These are phyloP conservation scores for Cataglyphis cursor DNA, from an alignment of 2,888 invertebrate genomes.

Conservation along the genomic window DNA sequence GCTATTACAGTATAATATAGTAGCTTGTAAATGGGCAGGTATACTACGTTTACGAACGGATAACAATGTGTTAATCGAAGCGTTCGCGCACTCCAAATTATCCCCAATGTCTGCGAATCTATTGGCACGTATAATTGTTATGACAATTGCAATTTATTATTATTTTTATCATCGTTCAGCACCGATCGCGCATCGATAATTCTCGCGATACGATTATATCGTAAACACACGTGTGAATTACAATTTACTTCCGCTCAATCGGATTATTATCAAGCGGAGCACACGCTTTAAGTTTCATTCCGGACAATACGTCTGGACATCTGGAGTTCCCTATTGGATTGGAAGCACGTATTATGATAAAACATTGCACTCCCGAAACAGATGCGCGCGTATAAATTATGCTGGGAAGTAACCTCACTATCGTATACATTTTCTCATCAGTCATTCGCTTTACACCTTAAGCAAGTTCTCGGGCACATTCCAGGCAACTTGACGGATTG, in stretches of 20 bases:
- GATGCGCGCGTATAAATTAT: constrained; percentile 66
- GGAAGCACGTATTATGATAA: constrained; percentile 65
- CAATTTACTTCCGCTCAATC: constrained; percentile 31
- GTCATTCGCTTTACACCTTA: constrained; percentile 65
- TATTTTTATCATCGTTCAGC: constrained; percentile 10
- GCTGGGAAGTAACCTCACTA: constrained; percentile 54
- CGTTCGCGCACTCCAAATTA: constrained; percentile 47
- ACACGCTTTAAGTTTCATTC: constrained; percentile 13
- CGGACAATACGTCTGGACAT: neutral
- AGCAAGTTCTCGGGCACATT: constrained; percentile 59
- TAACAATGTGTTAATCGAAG: constrained; percentile 51
- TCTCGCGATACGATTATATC: constrained; percentile 25
- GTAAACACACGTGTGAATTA: constrained; percentile 18
- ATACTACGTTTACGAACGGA: constrained; percentile 37
- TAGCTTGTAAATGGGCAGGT: constrained; percentile 28
- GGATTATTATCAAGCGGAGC: constrained; percentile 2
- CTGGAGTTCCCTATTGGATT: neutral
- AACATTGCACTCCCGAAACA: constrained; percentile 60
- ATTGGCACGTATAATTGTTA: constrained; percentile 42
- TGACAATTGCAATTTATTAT: constrained; percentile 46
- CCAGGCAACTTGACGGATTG: constrained; percentile 71
- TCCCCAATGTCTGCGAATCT: constrained; percentile 30
- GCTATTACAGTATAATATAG: constrained; percentile 47
- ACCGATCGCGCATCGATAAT: neutral
- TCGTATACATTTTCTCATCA: constrained; percentile 58